Base-by-base conservation (phyloP, 2,113 vertebrate genomes). In the Thunnus thynnus region DNA sequence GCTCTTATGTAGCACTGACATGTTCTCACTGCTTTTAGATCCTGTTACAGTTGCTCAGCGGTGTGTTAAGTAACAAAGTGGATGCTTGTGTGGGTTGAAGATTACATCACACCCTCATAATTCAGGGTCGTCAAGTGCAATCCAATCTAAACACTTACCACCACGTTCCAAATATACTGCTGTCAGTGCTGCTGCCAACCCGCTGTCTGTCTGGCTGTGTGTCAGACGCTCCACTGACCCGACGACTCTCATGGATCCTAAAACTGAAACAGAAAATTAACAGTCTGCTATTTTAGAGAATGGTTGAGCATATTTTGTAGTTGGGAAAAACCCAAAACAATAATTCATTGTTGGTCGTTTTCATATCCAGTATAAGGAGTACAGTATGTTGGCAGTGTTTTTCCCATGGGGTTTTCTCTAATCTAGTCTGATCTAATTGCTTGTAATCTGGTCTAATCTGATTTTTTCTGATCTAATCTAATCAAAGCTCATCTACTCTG, bases 81-180 rank as follows among this genome's bases (percentile, higher is more conserved):
- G 4, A 52, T 36, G n/a, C 8, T 12, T 25, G n/a, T 20, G n/a
- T 50, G 10, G 44, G 25, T 58, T 17, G 8, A 68, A 51, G 62
- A 7, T 73, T 60, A 73, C 44, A 47, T 48, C 48, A 66, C 2
- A 2, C 18, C 6, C 8, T 18, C 25, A 52, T 32, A 55, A 55
- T 67, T 30, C 32, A 67, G 61, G 27, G 75, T 62, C 56, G 9
- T 27, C 13, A n/a, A 16, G 13, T 61, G 7, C 78, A 68, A 78
- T 78, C 82, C 62, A 55, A n/a, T 71, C 30, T 47, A 17, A 70
- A 52, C 50, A 17, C 47, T 20, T 8, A 67, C n/a, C 62, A 47
- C 47, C 54, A 46, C 57, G 30, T 20, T 48, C 64, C 27, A 63
- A n/a, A 56, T 63, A 25, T 14, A n/a, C 14, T 12, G 9, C 52